Evolutionary conservation across 53 echinoderm and acorn worm species (phyloP).

Genomic region (Echinometra lucunter): DNA sequence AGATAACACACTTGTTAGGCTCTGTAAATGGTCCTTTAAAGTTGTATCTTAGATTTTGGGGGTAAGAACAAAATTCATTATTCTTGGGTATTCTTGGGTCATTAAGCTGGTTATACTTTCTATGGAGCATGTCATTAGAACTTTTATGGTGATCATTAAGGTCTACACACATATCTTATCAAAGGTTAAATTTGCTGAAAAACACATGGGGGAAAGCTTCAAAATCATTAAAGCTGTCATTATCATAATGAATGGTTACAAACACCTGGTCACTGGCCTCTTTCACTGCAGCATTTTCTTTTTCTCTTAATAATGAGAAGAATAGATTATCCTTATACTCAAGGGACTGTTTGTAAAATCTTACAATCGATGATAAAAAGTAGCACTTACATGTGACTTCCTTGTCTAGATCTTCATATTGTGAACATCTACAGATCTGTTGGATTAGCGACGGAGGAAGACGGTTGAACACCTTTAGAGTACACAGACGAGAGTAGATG

Average conservation of each 20-base stretch:
- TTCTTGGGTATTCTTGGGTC: background rate
- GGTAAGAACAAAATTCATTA: no score
- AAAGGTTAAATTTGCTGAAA: background rate
- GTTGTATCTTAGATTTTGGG: no score
- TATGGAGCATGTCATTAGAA: background rate
- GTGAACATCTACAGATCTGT: constrained; percentile 96
- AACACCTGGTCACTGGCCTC: background rate
- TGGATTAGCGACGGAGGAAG: constrained; percentile 89
- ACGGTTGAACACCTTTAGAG: constrained; percentile 90
- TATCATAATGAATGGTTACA: background rate
- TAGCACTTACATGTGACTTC: constrained; percentile 90
- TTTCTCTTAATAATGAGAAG: no score
- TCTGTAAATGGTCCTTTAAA: no score
- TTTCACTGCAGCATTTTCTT: no score
- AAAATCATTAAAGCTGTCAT: background rate
- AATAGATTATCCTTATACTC: no score
- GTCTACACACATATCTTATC: background rate
- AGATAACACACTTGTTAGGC: no score
- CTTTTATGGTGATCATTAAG: background rate
- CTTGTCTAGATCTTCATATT: constrained; percentile 94
- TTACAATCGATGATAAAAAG: no score
- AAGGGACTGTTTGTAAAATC: no score
- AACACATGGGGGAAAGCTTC: background rate
- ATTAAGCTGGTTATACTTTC: background rate
- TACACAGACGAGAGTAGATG: constrained; percentile 93